A percentile compares a stretch with the other conserved stretches of the same genome.
Conservation (phyloP, 2,888 invertebrate genomes). For the Drosophila flavopinicola region DNA sequence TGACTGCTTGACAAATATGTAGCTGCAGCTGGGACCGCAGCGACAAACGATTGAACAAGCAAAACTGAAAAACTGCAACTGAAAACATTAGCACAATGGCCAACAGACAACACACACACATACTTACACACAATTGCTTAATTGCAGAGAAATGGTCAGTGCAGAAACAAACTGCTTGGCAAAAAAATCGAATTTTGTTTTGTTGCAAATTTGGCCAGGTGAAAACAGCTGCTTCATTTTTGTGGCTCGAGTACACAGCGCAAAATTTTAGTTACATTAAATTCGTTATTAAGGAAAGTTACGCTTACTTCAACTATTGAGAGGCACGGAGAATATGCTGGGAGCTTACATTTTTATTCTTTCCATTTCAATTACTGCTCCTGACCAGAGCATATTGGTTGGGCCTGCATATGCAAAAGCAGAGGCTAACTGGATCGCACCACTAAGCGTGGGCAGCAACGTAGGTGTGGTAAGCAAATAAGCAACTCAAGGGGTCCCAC, state of each 20-base stretch:
- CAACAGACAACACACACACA: slow-evolving; percentile 5
- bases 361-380: background rate
- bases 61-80: slow-evolving; percentile 37
- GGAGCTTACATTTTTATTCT: slow-evolving; percentile 7
- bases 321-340: too few species aligned
- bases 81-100: slow-evolving; percentile 32
- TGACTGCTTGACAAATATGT: background rate
- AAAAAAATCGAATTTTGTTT: slow-evolving; percentile 11
- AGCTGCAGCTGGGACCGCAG: slow-evolving; percentile 19
- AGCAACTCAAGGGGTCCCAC: background rate
- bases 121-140: background rate
- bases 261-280: too few species aligned
- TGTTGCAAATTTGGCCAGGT: slow-evolving; percentile 13
- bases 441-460: slow-evolving; percentile 1
- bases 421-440: slow-evolving; percentile 22
- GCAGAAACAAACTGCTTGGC: background rate
- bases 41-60: slow-evolving; percentile 25
- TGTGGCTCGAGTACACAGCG: background rate
- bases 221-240: slow-evolving; percentile 1
- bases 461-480: slow-evolving; percentile 16
- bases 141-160: background rate
- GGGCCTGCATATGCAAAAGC: slow-evolving; percentile 26
- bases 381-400: background rate
- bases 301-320: too few species aligned
- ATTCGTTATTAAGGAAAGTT: too few species aligned